phyloP scores from a whole-genome alignment of 2,797 vertebrate species.

The Chromobotia macracanthus region DNA sequence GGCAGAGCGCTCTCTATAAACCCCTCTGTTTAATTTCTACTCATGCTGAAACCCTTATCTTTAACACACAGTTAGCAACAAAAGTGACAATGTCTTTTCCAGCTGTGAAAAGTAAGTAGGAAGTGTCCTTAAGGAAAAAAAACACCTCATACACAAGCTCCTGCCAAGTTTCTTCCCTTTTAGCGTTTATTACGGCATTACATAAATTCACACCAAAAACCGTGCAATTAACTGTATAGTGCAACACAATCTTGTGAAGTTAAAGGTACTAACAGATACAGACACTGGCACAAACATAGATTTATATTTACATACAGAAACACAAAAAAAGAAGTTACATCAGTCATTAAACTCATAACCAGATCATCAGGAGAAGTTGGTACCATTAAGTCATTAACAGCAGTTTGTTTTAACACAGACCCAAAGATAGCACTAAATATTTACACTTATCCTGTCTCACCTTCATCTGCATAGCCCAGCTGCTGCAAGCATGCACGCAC shows the following conservation, averaged over 20 bases:
- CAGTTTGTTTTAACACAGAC: slow-evolving; percentile 4
- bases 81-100: slow-evolving; percentile 43
- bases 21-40: slow-evolving; percentile 7
- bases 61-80: slow-evolving; percentile 48
- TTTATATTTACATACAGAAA: not conserved
- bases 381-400: slow-evolving; percentile 17
- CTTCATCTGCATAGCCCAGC: slow-evolving; percentile 27
- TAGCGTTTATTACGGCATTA: slow-evolving; percentile 26
- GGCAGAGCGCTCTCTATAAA: slow-evolving; percentile 27
- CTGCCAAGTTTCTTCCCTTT: slow-evolving; percentile 40
- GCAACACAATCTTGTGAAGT: not conserved
- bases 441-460: slow-evolving; percentile 19
- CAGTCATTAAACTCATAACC: not conserved
- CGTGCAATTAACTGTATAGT: not conserved
- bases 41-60: slow-evolving; percentile 30
- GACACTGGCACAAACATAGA: not conserved
- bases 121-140: slow-evolving; percentile 25
- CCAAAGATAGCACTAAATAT: slow-evolving; percentile 32
- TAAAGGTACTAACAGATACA: slow-evolving; percentile 11
- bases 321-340: not conserved
- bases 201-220: not conserved
- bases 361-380: not conserved
- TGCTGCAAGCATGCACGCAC: not conserved
- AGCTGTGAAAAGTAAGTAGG: slow-evolving; percentile 23
- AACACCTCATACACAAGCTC: slow-evolving; percentile 28